Evolutionary conservation across 2,888 invertebrate genomes (phyloP), one percentile per base, ranked within the genome.

Genomic region (Nomada fucata): DNA sequence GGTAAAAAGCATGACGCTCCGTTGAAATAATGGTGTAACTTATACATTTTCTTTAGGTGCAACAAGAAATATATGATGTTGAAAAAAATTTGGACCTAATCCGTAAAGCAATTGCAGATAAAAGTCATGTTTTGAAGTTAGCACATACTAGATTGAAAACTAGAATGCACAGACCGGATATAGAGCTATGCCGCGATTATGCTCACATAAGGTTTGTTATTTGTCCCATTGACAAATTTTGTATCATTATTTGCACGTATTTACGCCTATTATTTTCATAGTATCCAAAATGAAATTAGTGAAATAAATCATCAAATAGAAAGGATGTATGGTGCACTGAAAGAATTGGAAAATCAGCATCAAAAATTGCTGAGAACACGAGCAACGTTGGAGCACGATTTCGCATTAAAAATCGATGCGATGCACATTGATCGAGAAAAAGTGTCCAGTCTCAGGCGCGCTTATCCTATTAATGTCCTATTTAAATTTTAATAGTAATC

Each of bases 381-480:
- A 90, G 96, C 97, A 2, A 96, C 96, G 68, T 95, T 99, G 67
- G 98, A 99, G 94, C 96, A 97, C 59, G 98, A 99, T 94, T 94
- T 98, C 70, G 96, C 96, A 82, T 95, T 96, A 92, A 99, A 99
- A 95, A 96, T 97, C 88, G 98, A 98, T 92, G 96, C 98, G 15
- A 94, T 98, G 85, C 98, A 98, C 94, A 98, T 99, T 86, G 98
- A 99, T 94, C 95, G 98, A 81, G 99, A 99, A 94, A 98, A 98
- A 94, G 98, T 98, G 94, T 96, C 98, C 95, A 98, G 98, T 5
- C 95, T 98, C 91, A 95, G 99, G 67, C 96, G 98, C 83, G 97
- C 98, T 13, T 99, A 98, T 95, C 98, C 98, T 4, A 97, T 98
- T 87, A 97, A 96, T 61, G 97, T 97, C 69, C 96, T 97, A 80